Percentiles rank a stretch among this genome's conserved stretches.
Conservation (phyloP, 2,888 invertebrate species). For the Pyrrhopygopsis socrates region DNA sequence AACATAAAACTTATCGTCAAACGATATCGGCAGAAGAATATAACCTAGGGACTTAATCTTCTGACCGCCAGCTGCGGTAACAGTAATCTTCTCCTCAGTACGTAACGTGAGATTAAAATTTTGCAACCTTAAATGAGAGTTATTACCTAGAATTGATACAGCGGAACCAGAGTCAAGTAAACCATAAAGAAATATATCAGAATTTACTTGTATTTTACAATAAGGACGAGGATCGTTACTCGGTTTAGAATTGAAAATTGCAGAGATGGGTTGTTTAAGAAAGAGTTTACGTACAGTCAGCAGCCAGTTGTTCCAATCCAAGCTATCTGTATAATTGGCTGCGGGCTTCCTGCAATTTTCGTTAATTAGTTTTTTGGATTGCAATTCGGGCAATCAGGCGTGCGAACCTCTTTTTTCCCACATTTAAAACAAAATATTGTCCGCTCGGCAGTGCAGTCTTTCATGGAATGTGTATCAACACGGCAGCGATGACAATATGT, state of each 20-base stretch:
- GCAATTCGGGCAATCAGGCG: neutral
- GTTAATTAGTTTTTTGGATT: neutral
- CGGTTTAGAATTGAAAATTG: neutral
- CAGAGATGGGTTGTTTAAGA: neutral
- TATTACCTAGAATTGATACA: neutral
- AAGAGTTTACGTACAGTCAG: neutral
- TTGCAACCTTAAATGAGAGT: neutral
- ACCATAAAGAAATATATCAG: neutral
- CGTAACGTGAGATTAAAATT: neutral
- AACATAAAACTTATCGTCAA: conserved; percentile 33
- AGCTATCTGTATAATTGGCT: neutral
- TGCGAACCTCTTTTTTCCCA: neutral
- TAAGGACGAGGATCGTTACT: neutral
- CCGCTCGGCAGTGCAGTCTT: neutral
- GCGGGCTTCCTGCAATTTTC: neutral
- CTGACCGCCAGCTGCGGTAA: conserved; percentile 69
- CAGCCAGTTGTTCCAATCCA: neutral
- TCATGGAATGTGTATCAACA: too few relatives aligned
- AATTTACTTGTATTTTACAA: neutral
- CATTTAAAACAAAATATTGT: neutral
- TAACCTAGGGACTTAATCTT: conserved; percentile 49
- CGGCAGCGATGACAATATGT: too few relatives aligned
- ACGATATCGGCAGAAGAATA: conserved; percentile 60
- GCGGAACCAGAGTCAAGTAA: neutral
- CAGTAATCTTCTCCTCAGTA: neutral